Conservation (phyloP, 2,113 vertebrate species). For the Dendrocopos noguchii region DNA sequence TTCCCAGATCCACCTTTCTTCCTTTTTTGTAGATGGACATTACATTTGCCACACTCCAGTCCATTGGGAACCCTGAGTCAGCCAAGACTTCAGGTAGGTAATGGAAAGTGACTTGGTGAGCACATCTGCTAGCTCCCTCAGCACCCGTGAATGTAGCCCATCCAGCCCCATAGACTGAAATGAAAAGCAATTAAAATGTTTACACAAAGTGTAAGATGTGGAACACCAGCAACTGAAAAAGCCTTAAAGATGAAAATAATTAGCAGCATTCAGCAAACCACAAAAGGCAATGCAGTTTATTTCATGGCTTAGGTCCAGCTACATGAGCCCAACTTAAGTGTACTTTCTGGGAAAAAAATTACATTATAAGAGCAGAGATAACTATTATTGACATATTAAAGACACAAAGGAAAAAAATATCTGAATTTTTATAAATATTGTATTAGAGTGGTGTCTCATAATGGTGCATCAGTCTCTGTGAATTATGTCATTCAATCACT, state of each 20-base stretch:
- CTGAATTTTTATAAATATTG: background rate
- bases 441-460: rapidly evolving
- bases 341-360: background rate
- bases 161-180: too few relatives aligned
- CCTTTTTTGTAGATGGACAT: too few relatives aligned
- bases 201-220: background rate
- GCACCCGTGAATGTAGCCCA: too few relatives aligned
- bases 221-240: background rate
- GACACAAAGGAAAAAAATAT: background rate
- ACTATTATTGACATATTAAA: background rate
- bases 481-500: background rate
- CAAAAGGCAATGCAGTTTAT: background rate
- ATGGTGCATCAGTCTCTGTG: background rate
- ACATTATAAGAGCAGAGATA: background rate
- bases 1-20: too few relatives aligned
- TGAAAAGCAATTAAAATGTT: background rate
- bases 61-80: too few relatives aligned
- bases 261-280: background rate
- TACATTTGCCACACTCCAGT: too few relatives aligned
- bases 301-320: background rate
- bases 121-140: too few relatives aligned
- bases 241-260: background rate
- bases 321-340: background rate
- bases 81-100: too few relatives aligned
- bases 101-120: too few relatives aligned